Conservation (phyloP, 2,797 vertebrate genomes). For the Chelidonichthys spinosus region DNA sequence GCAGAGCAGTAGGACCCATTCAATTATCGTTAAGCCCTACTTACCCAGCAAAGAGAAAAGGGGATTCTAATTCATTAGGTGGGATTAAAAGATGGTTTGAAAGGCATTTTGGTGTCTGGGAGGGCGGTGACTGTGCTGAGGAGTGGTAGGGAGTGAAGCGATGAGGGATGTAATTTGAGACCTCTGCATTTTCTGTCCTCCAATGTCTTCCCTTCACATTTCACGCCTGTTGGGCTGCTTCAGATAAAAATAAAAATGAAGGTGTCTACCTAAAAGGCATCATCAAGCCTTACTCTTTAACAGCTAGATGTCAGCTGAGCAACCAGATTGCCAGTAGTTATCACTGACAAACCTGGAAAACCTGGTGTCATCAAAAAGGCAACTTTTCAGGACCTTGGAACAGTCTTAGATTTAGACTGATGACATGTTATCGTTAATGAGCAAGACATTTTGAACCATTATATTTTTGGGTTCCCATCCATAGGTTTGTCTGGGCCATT, state of each 20-base stretch:
- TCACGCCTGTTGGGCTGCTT: constrained; percentile 73
- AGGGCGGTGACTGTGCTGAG: constrained; percentile 54
- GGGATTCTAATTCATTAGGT: constrained; percentile 78
- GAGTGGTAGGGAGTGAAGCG: constrained; percentile 56
- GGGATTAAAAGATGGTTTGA: constrained; percentile 77
- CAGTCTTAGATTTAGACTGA: too few relatives aligned
- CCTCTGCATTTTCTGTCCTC: constrained; percentile 65
- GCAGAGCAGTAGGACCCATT: constrained; percentile 69
- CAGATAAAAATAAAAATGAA: constrained; percentile 73
- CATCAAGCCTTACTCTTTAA: constrained; percentile 44
- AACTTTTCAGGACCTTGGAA: neutral
- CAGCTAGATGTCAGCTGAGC: constrained; percentile 2
- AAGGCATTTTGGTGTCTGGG: constrained; percentile 64
- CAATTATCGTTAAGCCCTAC: constrained; percentile 76
- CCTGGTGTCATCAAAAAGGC: neutral
- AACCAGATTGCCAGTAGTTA: constrained; percentile 12
- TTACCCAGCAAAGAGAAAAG: constrained; percentile 66
- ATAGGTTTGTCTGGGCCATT: too few relatives aligned
- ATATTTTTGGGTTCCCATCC: too few relatives aligned
- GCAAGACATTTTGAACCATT: too few relatives aligned
- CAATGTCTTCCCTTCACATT: constrained; percentile 75
- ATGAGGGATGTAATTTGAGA: constrained; percentile 75
- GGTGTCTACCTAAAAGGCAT: constrained; percentile 55
- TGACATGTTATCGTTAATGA: too few relatives aligned
- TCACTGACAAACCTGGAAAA: neutral